phyloP scores from a whole-genome alignment of 35 echinoderm and acorn worm genomes.

The Heliocidaris erythrogramma region DNA sequence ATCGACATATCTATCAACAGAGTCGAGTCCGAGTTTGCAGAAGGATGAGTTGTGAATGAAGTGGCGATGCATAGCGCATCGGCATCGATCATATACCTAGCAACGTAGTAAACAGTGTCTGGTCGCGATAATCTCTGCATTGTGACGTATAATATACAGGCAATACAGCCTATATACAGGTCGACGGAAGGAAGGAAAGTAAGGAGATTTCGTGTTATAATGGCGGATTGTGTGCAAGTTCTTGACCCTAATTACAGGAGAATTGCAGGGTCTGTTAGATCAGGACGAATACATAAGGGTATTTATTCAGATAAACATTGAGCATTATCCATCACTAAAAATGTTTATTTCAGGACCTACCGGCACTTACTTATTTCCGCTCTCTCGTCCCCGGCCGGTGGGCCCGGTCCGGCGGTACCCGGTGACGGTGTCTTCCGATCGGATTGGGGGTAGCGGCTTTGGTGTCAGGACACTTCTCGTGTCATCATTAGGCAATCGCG shows the following conservation, averaged over 20 bases:
- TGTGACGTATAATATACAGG: neutral
- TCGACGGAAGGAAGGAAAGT: neutral
- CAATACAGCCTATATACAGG: neutral
- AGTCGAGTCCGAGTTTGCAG: neutral
- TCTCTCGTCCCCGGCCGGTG: neutral
- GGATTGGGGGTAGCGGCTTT: too few relatives aligned
- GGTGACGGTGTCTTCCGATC: neutral
- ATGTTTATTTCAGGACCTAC: neutral
- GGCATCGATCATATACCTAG: neutral
- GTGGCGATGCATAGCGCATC: neutral
- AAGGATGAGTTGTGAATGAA: neutral
- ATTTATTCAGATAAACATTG: neutral
- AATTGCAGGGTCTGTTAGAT: slow-evolving; percentile 61
- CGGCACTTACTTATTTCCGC: too few relatives aligned
- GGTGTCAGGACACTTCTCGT: too few relatives aligned
- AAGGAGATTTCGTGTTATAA: neutral
- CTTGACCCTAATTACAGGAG: slow-evolving; percentile 82
- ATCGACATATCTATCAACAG: too few relatives aligned
- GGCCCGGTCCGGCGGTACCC: neutral
- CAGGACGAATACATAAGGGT: slow-evolving; percentile 87
- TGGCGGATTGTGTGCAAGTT: slow-evolving; percentile 87
- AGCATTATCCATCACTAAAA: neutral
- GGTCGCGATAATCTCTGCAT: neutral
- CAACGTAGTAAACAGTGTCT: neutral
- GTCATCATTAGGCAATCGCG: too few relatives aligned